A percentile compares a stretch with the other conserved stretches of the same genome.
These are phyloP conservation scores for Nesoenas mayeri DNA, from an alignment of 2,113 vertebrate genomes.

Conservation along the genomic window DNA sequence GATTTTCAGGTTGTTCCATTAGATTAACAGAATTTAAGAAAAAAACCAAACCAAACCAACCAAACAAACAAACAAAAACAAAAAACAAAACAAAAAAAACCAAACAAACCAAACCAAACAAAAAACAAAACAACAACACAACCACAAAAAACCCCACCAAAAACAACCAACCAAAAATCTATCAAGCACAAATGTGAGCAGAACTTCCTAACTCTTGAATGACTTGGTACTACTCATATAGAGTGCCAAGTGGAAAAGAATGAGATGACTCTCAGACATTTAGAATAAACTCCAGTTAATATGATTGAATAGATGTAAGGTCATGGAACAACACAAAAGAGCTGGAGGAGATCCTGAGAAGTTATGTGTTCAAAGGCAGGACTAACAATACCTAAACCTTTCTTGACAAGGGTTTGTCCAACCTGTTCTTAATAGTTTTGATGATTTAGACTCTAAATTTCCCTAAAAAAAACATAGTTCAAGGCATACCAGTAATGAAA, in stretches of 20 bases:
- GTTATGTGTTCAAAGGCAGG: background rate
- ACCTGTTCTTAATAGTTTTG: background rate
- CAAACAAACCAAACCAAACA: no score
- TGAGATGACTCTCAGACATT: background rate
- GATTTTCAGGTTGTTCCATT: background rate
- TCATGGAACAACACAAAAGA: background rate
- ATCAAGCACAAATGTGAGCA: background rate
- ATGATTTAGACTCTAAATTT: background rate
- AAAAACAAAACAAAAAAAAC: no score
- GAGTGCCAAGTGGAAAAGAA: background rate
- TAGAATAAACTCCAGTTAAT: background rate
- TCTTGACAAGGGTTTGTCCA: background rate
- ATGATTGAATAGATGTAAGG: background rate
- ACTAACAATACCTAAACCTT: background rate
- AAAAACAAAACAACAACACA: no score
- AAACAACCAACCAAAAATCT: no score
- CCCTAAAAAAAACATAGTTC: background rate
- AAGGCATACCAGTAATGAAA: background rate
- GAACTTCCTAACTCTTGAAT: background rate
- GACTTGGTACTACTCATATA: accelerated
- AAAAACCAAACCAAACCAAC: background rate
- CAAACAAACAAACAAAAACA: no score
- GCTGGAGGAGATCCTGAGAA: background rate
- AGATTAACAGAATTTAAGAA: background rate
- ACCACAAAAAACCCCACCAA: no score